Percentiles rank a stretch among this genome's conserved stretches.
Conservation (phyloP, 2,888 invertebrate genomes). For the Drosophila borealis region DNA sequence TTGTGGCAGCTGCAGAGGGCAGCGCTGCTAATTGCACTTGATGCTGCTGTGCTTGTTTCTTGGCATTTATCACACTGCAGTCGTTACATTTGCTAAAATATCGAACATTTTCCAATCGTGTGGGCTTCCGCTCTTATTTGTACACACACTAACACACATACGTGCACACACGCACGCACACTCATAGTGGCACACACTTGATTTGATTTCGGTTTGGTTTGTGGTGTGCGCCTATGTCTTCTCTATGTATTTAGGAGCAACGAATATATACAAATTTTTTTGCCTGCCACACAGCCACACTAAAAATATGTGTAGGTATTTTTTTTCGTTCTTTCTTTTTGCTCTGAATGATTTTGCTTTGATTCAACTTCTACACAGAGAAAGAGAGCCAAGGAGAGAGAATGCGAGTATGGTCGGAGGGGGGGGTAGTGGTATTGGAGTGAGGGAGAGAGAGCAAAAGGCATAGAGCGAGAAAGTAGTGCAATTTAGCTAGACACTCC, state of each 20-base stretch:
- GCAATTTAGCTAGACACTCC: constrained; percentile 56
- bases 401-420: constrained; percentile 8
- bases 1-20: constrained; percentile 48
- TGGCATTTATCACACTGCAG: constrained; percentile 42
- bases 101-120: constrained; percentile 50
- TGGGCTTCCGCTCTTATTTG: constrained; percentile 49
- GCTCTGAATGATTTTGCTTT: constrained; percentile 67
- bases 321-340: constrained; percentile 50
- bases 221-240: constrained; percentile 12
- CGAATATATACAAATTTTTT: constrained; percentile 74
- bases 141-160: constrained; percentile 39
- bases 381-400: constrained; percentile 38
- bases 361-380: constrained; percentile 63
- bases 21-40: constrained; percentile 34
- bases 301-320: constrained; percentile 68
- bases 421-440: constrained; percentile 11
- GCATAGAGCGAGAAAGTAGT: constrained; percentile 33
- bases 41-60: constrained; percentile 22
- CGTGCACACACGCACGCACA: constrained; percentile 24
- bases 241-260: constrained; percentile 70
- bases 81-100: constrained; percentile 50
- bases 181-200: constrained; percentile 21
- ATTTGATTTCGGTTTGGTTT: constrained; percentile 36
- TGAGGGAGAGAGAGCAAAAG: constrained; percentile 24
- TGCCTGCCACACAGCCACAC: constrained; percentile 64